These are phyloP conservation scores for Drosophila tsacasi DNA, from an alignment of 1,140 invertebrate genomes.

Conservation along the genomic window DNA sequence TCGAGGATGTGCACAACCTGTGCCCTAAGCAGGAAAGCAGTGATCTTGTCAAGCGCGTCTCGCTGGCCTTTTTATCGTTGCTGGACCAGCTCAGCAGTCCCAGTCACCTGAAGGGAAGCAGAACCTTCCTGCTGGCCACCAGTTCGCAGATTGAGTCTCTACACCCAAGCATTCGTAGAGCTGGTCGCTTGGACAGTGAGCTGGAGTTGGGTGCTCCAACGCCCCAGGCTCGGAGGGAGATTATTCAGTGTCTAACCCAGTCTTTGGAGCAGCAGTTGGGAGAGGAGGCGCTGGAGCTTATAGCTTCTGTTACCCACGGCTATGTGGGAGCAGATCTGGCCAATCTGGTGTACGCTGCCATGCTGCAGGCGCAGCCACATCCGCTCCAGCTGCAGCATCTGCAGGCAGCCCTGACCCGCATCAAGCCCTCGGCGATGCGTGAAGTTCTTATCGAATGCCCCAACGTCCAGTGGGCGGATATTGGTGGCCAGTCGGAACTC, in stretches of 20 bases:
- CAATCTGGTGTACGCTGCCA: slow-evolving; percentile 90
- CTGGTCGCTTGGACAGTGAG: slow-evolving; percentile 93
- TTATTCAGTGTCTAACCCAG: slow-evolving; percentile 88
- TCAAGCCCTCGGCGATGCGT: slow-evolving; percentile 95
- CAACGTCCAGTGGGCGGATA: slow-evolving; percentile 95
- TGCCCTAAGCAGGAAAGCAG: slow-evolving; percentile 89
- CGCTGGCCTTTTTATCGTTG: slow-evolving; percentile 88
- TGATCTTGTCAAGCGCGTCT: slow-evolving; percentile 91
- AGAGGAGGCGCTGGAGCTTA: slow-evolving; percentile 87
- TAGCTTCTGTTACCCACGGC: slow-evolving; percentile 92
- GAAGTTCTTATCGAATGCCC: slow-evolving; percentile 94
- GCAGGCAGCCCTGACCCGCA: slow-evolving; percentile 88
- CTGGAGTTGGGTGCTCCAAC: slow-evolving; percentile 94
- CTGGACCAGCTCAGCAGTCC: slow-evolving; percentile 89
- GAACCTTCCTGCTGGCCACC: slow-evolving; percentile 90
- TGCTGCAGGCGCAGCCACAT: slow-evolving; percentile 76
- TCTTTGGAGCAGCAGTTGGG: slow-evolving; percentile 87
- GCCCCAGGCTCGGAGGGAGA: slow-evolving; percentile 88
- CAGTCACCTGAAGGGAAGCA: slow-evolving; percentile 78
- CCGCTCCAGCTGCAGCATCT: slow-evolving; percentile 86
- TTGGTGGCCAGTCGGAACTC: slow-evolving; percentile 95
- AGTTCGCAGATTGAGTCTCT: slow-evolving; percentile 87
- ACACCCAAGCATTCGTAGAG: slow-evolving; percentile 90
- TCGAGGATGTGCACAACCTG: slow-evolving; percentile 92
- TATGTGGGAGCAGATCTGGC: slow-evolving; percentile 95